A percentile compares a stretch with the other conserved stretches of the same genome.
Evolutionary conservation across 2,888 invertebrate genomes (phyloP).

Genomic region (Drosophila paramelanica): DNA sequence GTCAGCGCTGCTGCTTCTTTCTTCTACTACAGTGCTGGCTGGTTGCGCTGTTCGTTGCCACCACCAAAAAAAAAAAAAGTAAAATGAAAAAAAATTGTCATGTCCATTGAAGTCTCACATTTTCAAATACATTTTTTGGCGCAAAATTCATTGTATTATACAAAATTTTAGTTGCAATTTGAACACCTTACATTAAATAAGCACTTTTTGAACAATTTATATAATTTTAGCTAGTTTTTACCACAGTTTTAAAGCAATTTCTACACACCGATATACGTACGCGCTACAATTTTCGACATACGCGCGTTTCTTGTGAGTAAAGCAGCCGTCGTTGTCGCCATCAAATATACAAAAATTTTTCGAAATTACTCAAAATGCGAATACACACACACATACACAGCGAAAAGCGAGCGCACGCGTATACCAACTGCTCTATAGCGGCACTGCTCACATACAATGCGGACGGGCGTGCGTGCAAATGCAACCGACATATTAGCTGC

Average conservation of each 20-base stretch:
- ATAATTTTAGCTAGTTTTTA: conserved; percentile 77
- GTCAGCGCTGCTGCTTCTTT: conserved; percentile 67
- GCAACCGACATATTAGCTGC: conserved; percentile 44
- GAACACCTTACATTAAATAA: conserved; percentile 64
- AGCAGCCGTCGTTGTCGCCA: conserved; percentile 80
- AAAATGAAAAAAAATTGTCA: conserved; percentile 62
- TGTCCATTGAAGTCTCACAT: conserved; percentile 81
- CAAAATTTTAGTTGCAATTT: conserved; percentile 60
- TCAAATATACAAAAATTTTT: conserved; percentile 84
- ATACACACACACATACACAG: conserved; percentile 70
- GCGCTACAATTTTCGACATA: conserved; percentile 82
- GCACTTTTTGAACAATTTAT: conserved; percentile 67
- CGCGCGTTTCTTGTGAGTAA: conserved; percentile 84
- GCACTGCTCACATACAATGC: conserved; percentile 45
- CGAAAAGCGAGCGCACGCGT: conserved; percentile 70
- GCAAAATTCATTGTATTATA: conserved; percentile 56
- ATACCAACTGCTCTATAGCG: conserved; percentile 33
- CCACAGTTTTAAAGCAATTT: conserved; percentile 81
- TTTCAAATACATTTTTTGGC: conserved; percentile 77
- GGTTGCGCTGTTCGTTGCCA: conserved; percentile 68
- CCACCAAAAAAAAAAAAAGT: conserved; percentile 71
- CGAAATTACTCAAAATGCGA: conserved; percentile 82
- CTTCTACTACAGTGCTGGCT: conserved; percentile 55
- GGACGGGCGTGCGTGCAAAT: conserved; percentile 45
- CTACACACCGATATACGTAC: conserved; percentile 80